Evolutionary conservation across 2,797 vertebrate species (phyloP).

Genomic region (Tympanoctomys barrerae): DNA sequence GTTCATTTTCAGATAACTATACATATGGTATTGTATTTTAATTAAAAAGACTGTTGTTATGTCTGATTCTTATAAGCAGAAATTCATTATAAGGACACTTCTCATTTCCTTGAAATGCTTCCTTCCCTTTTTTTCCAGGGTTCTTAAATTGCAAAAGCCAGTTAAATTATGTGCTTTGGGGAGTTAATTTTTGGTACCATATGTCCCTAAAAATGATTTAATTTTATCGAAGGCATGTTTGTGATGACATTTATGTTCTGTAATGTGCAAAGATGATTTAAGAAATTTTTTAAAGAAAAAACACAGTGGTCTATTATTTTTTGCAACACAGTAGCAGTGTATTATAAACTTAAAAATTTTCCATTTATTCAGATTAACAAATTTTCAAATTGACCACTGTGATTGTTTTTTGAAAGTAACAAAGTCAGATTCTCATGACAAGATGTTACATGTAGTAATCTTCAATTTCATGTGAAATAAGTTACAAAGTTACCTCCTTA

Average conservation of each 20-base stretch:
- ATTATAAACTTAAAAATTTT: background rate
- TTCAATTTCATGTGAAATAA: constrained; percentile 55
- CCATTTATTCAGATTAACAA: constrained; percentile 25
- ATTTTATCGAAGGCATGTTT: constrained; percentile 79
- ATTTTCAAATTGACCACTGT: background rate
- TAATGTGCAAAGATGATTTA: constrained; percentile 57
- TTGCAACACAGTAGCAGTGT: background rate
- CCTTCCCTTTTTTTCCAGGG: constrained; percentile 66
- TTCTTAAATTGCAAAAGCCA: constrained; percentile 80
- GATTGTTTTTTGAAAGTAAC: constrained; percentile 44
- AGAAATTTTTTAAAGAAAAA: constrained; percentile 49
- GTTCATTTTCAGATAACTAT: constrained; percentile 76
- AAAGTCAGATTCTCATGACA: constrained; percentile 54
- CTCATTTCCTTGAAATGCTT: constrained; percentile 79
- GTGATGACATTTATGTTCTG: constrained; percentile 71
- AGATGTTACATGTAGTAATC: background rate
- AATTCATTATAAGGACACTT: constrained; percentile 83
- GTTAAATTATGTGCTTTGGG: constrained; percentile 81
- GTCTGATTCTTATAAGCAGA: constrained; percentile 78
- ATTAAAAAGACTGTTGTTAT: constrained; percentile 81
- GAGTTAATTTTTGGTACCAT: constrained; percentile 82
- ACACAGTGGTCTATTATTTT: background rate
- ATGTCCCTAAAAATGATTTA: constrained; percentile 80
- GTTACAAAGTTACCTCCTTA: constrained; percentile 13
- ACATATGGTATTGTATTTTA: constrained; percentile 82